These are phyloP conservation scores for Dendrophyllia cribrosa DNA, from an alignment of 64 coral and sea anemone genomes.

Conservation along the genomic window DNA sequence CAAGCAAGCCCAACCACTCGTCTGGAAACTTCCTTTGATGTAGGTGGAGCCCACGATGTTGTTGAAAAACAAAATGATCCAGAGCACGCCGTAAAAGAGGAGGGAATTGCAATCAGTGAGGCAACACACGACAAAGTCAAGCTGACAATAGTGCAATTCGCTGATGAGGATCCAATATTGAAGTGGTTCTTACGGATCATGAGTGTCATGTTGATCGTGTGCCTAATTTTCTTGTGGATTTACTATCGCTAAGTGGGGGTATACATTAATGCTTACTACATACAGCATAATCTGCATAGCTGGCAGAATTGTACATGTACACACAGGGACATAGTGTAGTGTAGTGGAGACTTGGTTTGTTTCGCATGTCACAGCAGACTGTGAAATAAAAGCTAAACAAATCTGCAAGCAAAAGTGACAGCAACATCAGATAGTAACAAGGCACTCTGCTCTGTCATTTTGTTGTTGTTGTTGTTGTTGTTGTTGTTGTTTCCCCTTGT, in stretches of 20 bases:
- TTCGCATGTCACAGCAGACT: too few species aligned
- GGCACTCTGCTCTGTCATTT: too few species aligned
- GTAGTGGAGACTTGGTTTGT: background rate
- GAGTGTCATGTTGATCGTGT: slow-evolving; percentile 43
- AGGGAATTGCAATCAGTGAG: background rate
- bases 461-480: too few species aligned
- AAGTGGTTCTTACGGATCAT: slow-evolving; percentile 75
- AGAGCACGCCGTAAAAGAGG: background rate
- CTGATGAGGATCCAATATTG: slow-evolving; percentile 30
- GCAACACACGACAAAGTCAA: slow-evolving; percentile 31
- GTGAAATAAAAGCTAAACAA: too few species aligned
- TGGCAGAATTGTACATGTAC: too few species aligned
- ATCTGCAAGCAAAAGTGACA: too few species aligned
- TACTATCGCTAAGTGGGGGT: slow-evolving; percentile 65
- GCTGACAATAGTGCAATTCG: slow-evolving; percentile 69
- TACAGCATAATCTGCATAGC: too few species aligned
- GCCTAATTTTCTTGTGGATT: slow-evolving; percentile 77
- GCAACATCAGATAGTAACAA: too few species aligned
- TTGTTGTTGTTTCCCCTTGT: too few species aligned
- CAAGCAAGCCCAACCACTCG: background rate
- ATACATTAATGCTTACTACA: background rate
- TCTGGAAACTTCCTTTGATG: slow-evolving; percentile 17
- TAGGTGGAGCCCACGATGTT: background rate
- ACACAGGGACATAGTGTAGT: too few species aligned
- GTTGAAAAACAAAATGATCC: slow-evolving; percentile 7